phyloP scores from a whole-genome alignment of 2,888 invertebrate genomes.

The Polydrusus pterygomalis region DNA sequence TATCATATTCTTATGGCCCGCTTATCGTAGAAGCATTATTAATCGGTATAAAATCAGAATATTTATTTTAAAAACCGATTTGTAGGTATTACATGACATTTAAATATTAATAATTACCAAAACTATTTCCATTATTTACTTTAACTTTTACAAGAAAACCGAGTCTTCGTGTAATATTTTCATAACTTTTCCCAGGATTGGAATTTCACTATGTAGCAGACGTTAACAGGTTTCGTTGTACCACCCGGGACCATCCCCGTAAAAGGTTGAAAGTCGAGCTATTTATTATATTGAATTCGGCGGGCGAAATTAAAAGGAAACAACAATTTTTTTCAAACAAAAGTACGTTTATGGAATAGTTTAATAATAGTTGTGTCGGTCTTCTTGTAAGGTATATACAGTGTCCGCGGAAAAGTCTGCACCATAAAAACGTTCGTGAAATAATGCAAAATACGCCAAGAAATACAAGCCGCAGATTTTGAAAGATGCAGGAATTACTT shows the following conservation, averaged over 20 bases:
- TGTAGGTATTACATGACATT: conserved; percentile 36
- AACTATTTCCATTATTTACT: conserved; percentile 38
- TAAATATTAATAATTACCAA: conserved; percentile 41
- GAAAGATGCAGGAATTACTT: too few relatives aligned
- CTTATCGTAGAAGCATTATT: too few relatives aligned
- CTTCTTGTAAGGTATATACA: too few relatives aligned
- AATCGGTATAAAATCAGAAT: background rate
- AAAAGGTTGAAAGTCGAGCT: conserved; percentile 35
- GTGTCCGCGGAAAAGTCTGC: too few relatives aligned
- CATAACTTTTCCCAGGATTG: conserved; percentile 54
- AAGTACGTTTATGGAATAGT: conserved; percentile 4
- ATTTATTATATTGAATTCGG: conserved; percentile 44
- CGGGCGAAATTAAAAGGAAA: conserved; percentile 26
- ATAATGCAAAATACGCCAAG: too few relatives aligned
- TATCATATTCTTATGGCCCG: too few relatives aligned
- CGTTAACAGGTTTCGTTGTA: conserved; percentile 54
- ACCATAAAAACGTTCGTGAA: too few relatives aligned
- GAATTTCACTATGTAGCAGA: conserved; percentile 49
- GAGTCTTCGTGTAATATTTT: conserved; percentile 56
- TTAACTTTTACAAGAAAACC: conserved; percentile 36
- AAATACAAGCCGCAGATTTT: too few relatives aligned
- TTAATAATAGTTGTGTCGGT: background rate
- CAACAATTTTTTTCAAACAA: conserved; percentile 4
- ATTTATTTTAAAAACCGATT: conserved; percentile 22
- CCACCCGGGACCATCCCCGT: conserved; percentile 46